phyloP scores from a whole-genome alignment of 2,797 vertebrate species.

The Psittacula derbiana region DNA sequence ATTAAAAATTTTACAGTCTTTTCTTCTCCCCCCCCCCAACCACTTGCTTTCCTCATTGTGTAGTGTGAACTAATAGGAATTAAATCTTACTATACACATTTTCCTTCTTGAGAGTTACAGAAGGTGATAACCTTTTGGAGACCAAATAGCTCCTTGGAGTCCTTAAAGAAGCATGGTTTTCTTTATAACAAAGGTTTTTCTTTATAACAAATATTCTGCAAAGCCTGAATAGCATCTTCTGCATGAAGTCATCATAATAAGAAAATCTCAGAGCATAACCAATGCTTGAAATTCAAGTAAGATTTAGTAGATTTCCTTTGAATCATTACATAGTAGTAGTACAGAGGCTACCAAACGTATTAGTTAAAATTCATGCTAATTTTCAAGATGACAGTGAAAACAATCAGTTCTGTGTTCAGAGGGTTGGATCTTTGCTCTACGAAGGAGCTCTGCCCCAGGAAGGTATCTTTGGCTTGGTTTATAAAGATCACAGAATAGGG shows the following conservation, averaged over 20 bases:
- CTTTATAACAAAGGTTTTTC: not conserved
- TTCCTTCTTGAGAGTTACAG: not conserved
- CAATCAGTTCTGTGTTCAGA: not conserved
- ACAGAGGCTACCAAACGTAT: not conserved
- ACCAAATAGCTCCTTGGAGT: not conserved
- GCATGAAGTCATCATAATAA: not conserved
- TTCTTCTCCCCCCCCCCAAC: rapidly evolving
- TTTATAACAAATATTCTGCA: not conserved
- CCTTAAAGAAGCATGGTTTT: not conserved
- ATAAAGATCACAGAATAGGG: not conserved
- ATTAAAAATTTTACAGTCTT: not conserved
- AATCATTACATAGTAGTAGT: not conserved
- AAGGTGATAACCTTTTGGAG: not conserved
- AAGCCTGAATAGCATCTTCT: not conserved
- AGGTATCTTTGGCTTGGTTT: not conserved
- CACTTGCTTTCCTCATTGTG: not conserved
- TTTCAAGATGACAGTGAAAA: not conserved
- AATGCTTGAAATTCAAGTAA: not conserved
- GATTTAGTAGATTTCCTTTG: not conserved
- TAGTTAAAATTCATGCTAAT: not conserved
- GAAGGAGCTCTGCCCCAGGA: not conserved
- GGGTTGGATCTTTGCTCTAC: not conserved
- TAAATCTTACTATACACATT: not conserved
- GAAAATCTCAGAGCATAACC: rapidly evolving
- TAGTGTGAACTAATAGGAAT: not conserved